Evolutionary conservation across 1,140 invertebrate species (phyloP), one percentile per base, ranked within the genome.

Genomic region (Heliconius hermathena): DNA sequence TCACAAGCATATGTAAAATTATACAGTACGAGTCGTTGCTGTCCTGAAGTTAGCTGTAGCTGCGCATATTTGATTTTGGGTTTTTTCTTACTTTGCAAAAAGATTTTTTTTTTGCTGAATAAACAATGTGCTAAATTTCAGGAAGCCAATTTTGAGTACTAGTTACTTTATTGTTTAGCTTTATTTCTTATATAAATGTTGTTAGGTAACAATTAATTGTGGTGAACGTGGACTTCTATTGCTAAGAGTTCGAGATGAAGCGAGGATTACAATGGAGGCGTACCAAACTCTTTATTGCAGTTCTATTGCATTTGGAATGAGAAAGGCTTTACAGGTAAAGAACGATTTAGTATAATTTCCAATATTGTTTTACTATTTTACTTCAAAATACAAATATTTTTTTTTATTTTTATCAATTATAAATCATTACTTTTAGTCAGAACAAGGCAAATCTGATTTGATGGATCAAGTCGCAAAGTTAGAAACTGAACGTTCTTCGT

Each of bases 281-380:
- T 99, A 99, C 89, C 96, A 97, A 89, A 98, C 98, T 0, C 95
- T 99, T 0, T 99, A 99, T 92, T 99, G 99, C 93, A 99, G 98
- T 93, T 99, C 98, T 78, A 98, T 99, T 75, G 99, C 99, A 8
- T 99, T 99, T 92, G 99, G 99, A 41, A 98, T 99, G 96, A 96
- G 99, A 70, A 99, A 99, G 96, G 98, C 99, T n/a, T 94, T 99
- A 74, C 97, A 98, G 94, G 97, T 97, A 77, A 54, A 18, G 6
- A 20, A 6, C 18, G 16, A 20, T 8, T 52, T 52, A 52, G 18
- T 52, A 52, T 52, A 52, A 52, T 52, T 52, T 6, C 16, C 46
- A 20, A 49, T 49, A 13, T 46, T 46, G 8, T 46, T 46, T 46
- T 46, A 46, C 9, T 46, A 46, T 9, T 9, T 3, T 6, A 5